Percentiles rank a stretch among this genome's conserved stretches.
phyloP scores from a whole-genome alignment of 2,113 vertebrate species.

The Protobothrops flavoviridis region DNA sequence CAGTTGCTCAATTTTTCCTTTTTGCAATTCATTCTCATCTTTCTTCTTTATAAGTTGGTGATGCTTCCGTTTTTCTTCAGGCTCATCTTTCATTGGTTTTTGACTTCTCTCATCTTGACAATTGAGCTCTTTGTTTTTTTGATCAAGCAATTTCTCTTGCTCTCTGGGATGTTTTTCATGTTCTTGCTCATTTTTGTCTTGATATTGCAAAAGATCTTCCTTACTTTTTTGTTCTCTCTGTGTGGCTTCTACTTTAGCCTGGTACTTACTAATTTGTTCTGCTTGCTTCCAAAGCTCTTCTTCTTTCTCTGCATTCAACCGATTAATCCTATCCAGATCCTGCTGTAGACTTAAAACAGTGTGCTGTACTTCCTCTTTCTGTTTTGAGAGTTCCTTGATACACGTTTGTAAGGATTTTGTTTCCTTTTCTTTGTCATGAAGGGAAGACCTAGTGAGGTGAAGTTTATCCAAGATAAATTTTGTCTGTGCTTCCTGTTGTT shows the following conservation, averaged over 20 bases:
- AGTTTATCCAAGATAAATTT: conserved; percentile 58
- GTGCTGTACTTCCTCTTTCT: conserved; percentile 33
- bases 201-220: conserved; percentile 35
- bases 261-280: conserved; percentile 47
- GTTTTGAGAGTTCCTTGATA: conserved; percentile 16
- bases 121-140: conserved; percentile 11
- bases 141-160: conserved; percentile 42
- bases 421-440: conserved; percentile 44
- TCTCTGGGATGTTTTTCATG: conserved; percentile 33
- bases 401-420: conserved; percentile 26
- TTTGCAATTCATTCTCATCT: conserved; percentile 47
- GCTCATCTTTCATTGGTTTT: conserved; percentile 28
- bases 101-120: conserved; percentile 11
- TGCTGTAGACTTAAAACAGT: conserved; percentile 17
- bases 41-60: conserved; percentile 41
- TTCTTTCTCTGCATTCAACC: conserved; percentile 42
- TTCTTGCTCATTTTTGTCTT: conserved; percentile 29
- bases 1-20: conserved; percentile 42
- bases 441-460: conserved; percentile 34
- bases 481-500: conserved; percentile 43
- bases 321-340: conserved; percentile 15
- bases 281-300: conserved; percentile 56
- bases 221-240: conserved; percentile 43
- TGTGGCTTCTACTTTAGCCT: conserved; percentile 31
- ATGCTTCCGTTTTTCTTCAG: conserved; percentile 29